phyloP scores from a whole-genome alignment of 2,888 invertebrate species.

The Hypsopygia costalis region DNA sequence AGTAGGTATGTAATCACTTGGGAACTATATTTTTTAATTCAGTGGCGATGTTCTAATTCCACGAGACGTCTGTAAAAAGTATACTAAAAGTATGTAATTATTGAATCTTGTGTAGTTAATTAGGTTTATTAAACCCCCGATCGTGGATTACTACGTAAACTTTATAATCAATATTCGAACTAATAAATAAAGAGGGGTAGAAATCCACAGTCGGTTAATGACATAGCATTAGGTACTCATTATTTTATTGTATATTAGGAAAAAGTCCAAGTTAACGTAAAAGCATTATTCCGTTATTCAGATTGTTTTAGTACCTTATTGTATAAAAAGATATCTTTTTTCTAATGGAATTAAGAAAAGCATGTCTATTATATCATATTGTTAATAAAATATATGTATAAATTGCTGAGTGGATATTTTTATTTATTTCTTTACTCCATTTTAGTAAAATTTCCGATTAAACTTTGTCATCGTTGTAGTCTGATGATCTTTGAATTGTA shows the following conservation, averaged over 20 bases:
- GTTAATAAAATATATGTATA: constrained; percentile 80
- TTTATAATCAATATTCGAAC: constrained; percentile 1
- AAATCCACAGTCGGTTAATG: constrained; percentile 22
- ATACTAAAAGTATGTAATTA: constrained; percentile 45
- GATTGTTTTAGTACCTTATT: constrained; percentile 53
- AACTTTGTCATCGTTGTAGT: too few species aligned
- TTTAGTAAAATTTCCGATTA: too few species aligned
- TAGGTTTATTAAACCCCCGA: background rate
- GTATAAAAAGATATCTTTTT: constrained; percentile 64
- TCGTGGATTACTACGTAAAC: background rate
- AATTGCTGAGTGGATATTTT: constrained; percentile 54
- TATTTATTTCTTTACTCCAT: constrained; percentile 41
- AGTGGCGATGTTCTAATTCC: too few species aligned
- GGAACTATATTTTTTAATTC: too few species aligned
- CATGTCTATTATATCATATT: constrained; percentile 77
- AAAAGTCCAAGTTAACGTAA: constrained; percentile 46
- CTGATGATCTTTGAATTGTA: too few species aligned
- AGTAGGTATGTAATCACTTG: too few species aligned
- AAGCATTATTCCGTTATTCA: constrained; percentile 44
- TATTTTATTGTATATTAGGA: constrained; percentile 45
- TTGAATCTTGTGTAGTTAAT: constrained; percentile 43
- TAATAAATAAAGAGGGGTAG: constrained; percentile 5
- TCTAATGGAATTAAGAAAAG: constrained; percentile 66
- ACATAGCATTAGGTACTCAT: constrained; percentile 32
- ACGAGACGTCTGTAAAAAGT: constrained; percentile 60